Percentiles rank a stretch among this genome's conserved stretches.
Evolutionary conservation across 2,888 invertebrate species (phyloP).

Genomic region (Ptychoptera contaminata): DNA sequence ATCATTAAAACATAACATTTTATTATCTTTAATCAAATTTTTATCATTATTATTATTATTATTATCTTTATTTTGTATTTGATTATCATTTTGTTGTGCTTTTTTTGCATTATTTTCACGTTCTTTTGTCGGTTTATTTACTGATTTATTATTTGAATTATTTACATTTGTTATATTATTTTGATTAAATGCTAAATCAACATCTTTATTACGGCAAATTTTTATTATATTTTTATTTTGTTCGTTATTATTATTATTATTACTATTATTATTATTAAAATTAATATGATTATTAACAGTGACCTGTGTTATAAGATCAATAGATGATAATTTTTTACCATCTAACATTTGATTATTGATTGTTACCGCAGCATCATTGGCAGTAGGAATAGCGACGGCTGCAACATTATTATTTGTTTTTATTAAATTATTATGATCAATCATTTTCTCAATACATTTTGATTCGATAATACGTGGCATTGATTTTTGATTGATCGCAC

Average conservation of each 20-base stretch:
- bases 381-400: no score
- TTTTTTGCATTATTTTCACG: background rate
- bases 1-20: no score
- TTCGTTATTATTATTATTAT: background rate
- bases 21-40: no score
- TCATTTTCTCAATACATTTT: slow-evolving; percentile 17
- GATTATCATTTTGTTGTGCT: background rate
- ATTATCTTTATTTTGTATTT: background rate
- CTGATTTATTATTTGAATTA: background rate
- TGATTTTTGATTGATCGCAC: slow-evolving; percentile 13
- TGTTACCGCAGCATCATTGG: slow-evolving; percentile 25
- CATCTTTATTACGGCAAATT: slow-evolving; percentile 31
- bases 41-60: background rate
- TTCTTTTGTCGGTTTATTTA: background rate
- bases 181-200: slow-evolving; percentile 29
- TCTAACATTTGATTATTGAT: slow-evolving; percentile 32
- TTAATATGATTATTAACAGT: slow-evolving; percentile 32
- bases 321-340: slow-evolving; percentile 22
- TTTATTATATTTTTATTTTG: slow-evolving; percentile 12
- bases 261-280: slow-evolving; percentile 12
- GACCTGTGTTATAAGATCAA: slow-evolving; percentile 19
- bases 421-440: background rate
- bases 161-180: slow-evolving; percentile 7
- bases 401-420: no score
- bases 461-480: slow-evolving; percentile 18